Base-by-base conservation (phyloP, 2,888 invertebrate species). In the Geotrupes spiniger region DNA sequence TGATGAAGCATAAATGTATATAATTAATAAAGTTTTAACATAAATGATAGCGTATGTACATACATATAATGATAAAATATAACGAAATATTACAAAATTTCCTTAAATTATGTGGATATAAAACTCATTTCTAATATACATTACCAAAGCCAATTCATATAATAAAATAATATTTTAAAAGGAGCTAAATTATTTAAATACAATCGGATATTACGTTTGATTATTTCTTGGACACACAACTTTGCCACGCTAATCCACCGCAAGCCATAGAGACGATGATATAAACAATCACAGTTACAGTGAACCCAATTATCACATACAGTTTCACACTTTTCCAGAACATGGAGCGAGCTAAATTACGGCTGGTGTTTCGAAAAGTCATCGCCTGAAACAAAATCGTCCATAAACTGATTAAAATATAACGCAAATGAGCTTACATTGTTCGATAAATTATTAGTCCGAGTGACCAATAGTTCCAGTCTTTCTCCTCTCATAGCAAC, bases 311-410 rank as follows among this genome's bases (percentile, higher is more conserved):
- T 53, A 92, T 83, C 8, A 89, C 79, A 61, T 92, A 92, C 66
- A 94, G 79, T 72, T 95, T 94, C 10, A 94, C 82, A 68, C 92
- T 95, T 73, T 94, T 93, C 93, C 93, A 94, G 74, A 92, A 95
- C 74, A 95, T 79, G 10, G 90, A 86, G 29, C 92, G 79, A 26
- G 92, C 90, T 52, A 96, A 74, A 55, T 88, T 90, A 64, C 92
- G 81, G 58, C 94, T 92, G 2, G 87, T 87, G 63, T 85, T 85
- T 61, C 89, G 85, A 75, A 94, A 95, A 52, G 89, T 81, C 8
- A 93, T 85, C 1, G 94, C 90, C 93, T 94, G 74, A 27, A 83
- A 82, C 36, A 27, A 39, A 16, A n/a, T n/a, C n/a, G n/a, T n/a
- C n/a, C n/a, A n/a, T n/a, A n/a, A n/a, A n/a, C n/a, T n/a, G n/a